Evolutionary conservation across 2,113 vertebrate species (phyloP), one percentile per base, ranked within the genome.

Genomic region (Rattus norvegicus): DNA sequence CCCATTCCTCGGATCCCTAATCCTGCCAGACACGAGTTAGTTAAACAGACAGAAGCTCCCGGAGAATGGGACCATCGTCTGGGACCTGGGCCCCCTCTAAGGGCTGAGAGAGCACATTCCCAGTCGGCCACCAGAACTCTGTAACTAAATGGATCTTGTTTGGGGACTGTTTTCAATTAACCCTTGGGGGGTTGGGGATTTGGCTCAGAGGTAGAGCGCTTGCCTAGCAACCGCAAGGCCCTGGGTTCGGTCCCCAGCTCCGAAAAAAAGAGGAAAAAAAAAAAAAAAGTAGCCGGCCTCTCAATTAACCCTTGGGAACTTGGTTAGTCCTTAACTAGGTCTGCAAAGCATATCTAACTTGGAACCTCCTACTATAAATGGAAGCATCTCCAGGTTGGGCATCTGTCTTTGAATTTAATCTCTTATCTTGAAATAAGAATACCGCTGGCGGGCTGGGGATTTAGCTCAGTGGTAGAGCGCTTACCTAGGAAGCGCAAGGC

Each of bases 21-120:
- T 24, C 12, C 33, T 1, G 7, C 13, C 26, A 22, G 84, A 9
- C 26, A 24, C 0, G 9, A 20, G 33, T 28, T 17, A 0, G 0
- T 43, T 47, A 20, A 0, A 0, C 13, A 28, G 20, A 67, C 30
- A 0, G 0, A 28, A 22, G 24, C 4, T 93, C 4, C 52, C 4
- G 1, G 9, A 26, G 26, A 89, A n/a, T 39, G 26, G 26, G 67
- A 12, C 36, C 3, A 0, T 81, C 0, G 13, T 65, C 39, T 56
- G 5, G 1, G 39, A 39, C 61, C 56, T 22, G 3, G 20, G 52
- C 56, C 91, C 39, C 39, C 65, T 9, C 36, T 43, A 19, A 85
- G 89, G 36, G 67, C 56, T 69, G 26, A 85, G 75, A 47, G 9
- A 47, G 20, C 43, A 56, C 65, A 94, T 49, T 93, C 77, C 16